A percentile compares a stretch with the other conserved stretches of the same genome.
phyloP scores from a whole-genome alignment of 1,140 invertebrate species.

The Heliconius nattereri region DNA sequence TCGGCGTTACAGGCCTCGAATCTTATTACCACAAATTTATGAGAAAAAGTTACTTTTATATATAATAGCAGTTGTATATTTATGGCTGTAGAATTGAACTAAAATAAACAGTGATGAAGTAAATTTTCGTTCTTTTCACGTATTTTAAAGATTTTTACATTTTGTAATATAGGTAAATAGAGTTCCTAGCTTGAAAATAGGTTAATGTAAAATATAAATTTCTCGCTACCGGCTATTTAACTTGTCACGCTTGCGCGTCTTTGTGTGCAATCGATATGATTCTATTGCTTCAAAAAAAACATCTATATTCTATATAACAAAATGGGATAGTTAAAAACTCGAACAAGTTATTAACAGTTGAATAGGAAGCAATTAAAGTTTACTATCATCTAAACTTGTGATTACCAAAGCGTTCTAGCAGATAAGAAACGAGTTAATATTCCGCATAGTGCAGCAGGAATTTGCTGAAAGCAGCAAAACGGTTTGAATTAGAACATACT shows the following conservation, averaged over 20 bases:
- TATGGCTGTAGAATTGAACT: background rate
- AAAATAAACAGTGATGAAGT: background rate
- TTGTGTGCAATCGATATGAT: no score
- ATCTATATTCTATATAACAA: background rate
- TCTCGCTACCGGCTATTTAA: no score
- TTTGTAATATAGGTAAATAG: no score
- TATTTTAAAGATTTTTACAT: no score
- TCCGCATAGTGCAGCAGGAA: constrained; percentile 29
- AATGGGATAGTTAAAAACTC: constrained; percentile 1
- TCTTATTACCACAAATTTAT: constrained; percentile 36
- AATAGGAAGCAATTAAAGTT: constrained; percentile 9
- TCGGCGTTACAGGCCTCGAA: constrained; percentile 26
- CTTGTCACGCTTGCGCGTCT: no score
- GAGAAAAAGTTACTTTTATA: constrained; percentile 24
- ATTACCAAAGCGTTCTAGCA: constrained; percentile 17
- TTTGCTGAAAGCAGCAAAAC: constrained; percentile 34
- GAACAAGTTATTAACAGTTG: background rate
- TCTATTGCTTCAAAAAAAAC: no score
- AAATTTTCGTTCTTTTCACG: no score
- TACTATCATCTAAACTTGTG: constrained; percentile 9
- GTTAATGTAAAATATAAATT: no score
- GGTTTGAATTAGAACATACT: constrained; percentile 43
- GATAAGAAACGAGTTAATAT: constrained; percentile 31
- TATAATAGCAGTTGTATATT: background rate
- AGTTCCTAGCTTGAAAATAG: no score